phyloP scores from a whole-genome alignment of 2,888 invertebrate genomes.

The Allygus modestus region DNA sequence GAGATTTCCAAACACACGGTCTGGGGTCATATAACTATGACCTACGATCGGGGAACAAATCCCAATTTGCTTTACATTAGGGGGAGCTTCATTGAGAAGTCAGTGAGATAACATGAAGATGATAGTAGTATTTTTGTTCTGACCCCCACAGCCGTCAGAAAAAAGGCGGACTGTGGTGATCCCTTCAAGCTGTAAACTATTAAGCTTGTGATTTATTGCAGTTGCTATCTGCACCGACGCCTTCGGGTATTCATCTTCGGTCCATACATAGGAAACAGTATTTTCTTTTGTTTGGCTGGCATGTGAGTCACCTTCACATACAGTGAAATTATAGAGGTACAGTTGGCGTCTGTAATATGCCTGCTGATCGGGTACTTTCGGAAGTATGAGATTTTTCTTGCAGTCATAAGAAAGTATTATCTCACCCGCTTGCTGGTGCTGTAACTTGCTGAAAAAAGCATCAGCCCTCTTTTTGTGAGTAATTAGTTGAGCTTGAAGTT shows the following conservation, averaged over 20 bases:
- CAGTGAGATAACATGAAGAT: slow-evolving; percentile 70
- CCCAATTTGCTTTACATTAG: slow-evolving; percentile 66
- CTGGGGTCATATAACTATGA: slow-evolving; percentile 70
- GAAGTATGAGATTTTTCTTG: slow-evolving; percentile 6
- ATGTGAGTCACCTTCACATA: slow-evolving; percentile 71
- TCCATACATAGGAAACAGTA: slow-evolving; percentile 71
- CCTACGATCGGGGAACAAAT: slow-evolving; percentile 70
- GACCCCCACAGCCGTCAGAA: no score
- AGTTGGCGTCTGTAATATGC: no score
- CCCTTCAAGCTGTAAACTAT: neutral
- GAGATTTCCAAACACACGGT: slow-evolving; percentile 70
- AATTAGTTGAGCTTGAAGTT: neutral
- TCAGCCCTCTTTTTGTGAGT: slow-evolving; percentile 40
- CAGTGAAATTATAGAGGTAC: slow-evolving; percentile 72
- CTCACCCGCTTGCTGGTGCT: neutral
- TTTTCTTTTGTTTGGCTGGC: slow-evolving; percentile 67
- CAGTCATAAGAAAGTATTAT: neutral
- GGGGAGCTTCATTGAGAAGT: slow-evolving; percentile 66
- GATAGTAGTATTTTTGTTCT: no score
- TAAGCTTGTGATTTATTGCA: slow-evolving; percentile 69
- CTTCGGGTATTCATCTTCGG: no score
- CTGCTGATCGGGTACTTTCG: no score
- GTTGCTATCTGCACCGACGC: slow-evolving; percentile 71
- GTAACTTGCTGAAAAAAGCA: neutral
- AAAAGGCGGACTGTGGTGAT: slow-evolving; percentile 41